Percentiles rank a stretch among this genome's conserved stretches.
Conservation (phyloP, 2,113 vertebrate species). For the Chascanopsetta lugubris region DNA sequence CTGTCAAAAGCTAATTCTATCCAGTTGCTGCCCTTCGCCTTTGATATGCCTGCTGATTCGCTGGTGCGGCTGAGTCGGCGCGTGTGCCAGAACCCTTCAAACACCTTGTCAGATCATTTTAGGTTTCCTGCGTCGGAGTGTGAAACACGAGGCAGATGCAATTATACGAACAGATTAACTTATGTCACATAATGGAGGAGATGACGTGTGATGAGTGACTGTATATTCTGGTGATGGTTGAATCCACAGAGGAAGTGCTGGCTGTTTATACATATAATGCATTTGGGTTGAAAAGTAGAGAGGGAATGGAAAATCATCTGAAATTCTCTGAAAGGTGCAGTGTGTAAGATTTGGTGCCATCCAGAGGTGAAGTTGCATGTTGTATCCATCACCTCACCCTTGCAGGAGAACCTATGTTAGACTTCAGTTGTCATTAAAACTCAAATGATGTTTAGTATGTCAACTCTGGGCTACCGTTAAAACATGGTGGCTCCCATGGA, state of each 20-base stretch:
- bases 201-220: slow-evolving; percentile 3
- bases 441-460: too few relatives aligned
- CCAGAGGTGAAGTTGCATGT: too few relatives aligned
- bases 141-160: slow-evolving; percentile 43
- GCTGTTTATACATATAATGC: slow-evolving; percentile 24
- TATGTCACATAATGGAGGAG: slow-evolving; percentile 41
- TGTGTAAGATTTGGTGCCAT: too few relatives aligned
- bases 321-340: slow-evolving; percentile 24
- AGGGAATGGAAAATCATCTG: too few relatives aligned
- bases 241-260: slow-evolving; percentile 22
- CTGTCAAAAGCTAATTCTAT: slow-evolving; percentile 52
- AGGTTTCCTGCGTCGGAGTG: slow-evolving; percentile 36
- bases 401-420: too few relatives aligned
- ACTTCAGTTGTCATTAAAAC: too few relatives aligned
- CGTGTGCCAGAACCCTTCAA: slow-evolving; percentile 30
- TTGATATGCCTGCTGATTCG: slow-evolving; percentile 53
- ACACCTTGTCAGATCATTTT: slow-evolving; percentile 55
- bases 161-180: slow-evolving; percentile 56
- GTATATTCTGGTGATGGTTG: slow-evolving; percentile 22
- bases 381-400: too few relatives aligned
- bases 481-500: too few relatives aligned
- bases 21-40: slow-evolving; percentile 36
- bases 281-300: slow-evolving; percentile 9
- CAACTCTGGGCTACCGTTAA: too few relatives aligned
- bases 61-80: slow-evolving; percentile 35